Conservation (phyloP, 1,140 invertebrate species). For the Brachionus calyciflorus region DNA sequence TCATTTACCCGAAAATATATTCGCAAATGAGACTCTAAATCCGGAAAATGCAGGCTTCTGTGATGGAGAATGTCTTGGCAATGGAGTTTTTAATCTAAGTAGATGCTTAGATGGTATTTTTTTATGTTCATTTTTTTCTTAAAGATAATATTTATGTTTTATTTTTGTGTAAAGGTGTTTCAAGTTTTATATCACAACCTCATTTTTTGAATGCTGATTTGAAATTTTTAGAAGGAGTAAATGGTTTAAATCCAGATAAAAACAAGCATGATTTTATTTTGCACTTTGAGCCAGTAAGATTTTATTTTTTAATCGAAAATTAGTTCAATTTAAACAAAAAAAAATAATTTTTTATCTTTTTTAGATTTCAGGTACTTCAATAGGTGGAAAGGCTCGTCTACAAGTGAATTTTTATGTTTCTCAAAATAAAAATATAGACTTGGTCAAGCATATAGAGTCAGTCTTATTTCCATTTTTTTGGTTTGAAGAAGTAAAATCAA, state of each 20-base stretch:
- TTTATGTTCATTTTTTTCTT: background rate
- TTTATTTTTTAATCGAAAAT: background rate
- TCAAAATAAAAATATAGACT: slow-evolving; percentile 27
- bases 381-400: background rate
- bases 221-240: slow-evolving; percentile 1
- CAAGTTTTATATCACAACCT: slow-evolving; percentile 27
- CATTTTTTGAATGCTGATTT: slow-evolving; percentile 38
- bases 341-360: background rate
- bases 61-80: background rate
- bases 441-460: too few relatives aligned
- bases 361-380: background rate
- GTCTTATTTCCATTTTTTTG: slow-evolving; percentile 39
- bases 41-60: slow-evolving; percentile 10
- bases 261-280: slow-evolving; percentile 42
- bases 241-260: background rate
- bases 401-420: slow-evolving; percentile 1
- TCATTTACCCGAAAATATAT: slow-evolving; percentile 28
- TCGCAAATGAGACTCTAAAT: slow-evolving; percentile 14
- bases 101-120: background rate
- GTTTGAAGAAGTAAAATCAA: slow-evolving; percentile 39
- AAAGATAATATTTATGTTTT: background rate
- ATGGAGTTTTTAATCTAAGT: slow-evolving; percentile 34
- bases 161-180: too few relatives aligned
- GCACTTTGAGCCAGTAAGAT: slow-evolving; percentile 28
- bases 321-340: too few relatives aligned